Percentiles rank a stretch among this genome's conserved stretches.
Evolutionary conservation across 2,113 vertebrate species (phyloP).

Genomic region (Cheilinus undulatus): DNA sequence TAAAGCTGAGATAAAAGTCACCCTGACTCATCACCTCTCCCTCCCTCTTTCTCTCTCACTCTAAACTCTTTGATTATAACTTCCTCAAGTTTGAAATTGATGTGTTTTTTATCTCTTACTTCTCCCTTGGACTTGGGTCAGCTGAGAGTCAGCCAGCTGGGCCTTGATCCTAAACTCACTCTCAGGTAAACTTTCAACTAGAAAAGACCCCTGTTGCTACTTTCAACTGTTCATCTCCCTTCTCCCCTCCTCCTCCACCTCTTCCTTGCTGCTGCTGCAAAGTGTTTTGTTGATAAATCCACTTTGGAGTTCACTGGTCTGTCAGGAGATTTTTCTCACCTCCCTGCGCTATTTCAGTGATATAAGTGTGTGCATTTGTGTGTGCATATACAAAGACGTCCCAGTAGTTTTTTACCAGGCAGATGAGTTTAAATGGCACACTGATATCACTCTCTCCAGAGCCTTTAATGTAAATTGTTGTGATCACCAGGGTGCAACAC

Average conservation of each 20-base stretch:
- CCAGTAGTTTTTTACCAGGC: constrained; percentile 11
- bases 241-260: constrained; percentile 12
- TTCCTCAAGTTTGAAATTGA: constrained; percentile 37
- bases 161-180: constrained; percentile 56
- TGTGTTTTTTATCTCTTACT: constrained; percentile 20
- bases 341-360: constrained; percentile 32
- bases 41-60: background rate
- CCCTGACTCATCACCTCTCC: constrained; percentile 24
- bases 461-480: constrained; percentile 12
- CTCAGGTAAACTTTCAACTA: constrained; percentile 66
- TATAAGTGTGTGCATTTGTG: background rate
- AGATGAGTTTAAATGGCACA: constrained; percentile 45
- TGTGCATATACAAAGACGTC: background rate
- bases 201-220: constrained; percentile 61
- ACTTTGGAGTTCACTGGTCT: constrained; percentile 39
- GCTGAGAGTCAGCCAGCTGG: constrained; percentile 32
- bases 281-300: constrained; percentile 70
- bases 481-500: constrained; percentile 13
- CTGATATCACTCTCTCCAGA: constrained; percentile 22
- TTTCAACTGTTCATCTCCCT: constrained; percentile 64
- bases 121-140: constrained; percentile 35
- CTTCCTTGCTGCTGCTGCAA: constrained; percentile 15
- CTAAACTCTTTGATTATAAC: constrained; percentile 27
- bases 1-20: constrained; percentile 18
- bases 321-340: constrained; percentile 43